Percentiles rank a stretch among this genome's conserved stretches.
Conservation (phyloP, 2,888 invertebrate species). For the Cacoxenus indagator region DNA sequence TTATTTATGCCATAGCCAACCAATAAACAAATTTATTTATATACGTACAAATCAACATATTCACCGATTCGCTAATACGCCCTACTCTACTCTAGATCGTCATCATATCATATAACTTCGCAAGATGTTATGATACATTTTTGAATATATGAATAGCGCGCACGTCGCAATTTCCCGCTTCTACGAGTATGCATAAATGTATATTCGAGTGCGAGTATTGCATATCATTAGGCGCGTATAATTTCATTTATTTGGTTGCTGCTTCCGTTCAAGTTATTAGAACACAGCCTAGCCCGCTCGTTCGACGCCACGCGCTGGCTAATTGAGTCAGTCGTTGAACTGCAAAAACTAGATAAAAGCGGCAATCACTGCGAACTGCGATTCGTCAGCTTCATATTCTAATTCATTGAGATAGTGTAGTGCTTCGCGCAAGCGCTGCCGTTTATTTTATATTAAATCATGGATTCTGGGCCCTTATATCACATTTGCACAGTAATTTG, state of each 20-base stretch:
- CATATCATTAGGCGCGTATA: conserved; percentile 63
- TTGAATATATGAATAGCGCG: conserved; percentile 69
- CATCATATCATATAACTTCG: conserved; percentile 20
- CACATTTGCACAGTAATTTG: neutral
- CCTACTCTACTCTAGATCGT: neutral
- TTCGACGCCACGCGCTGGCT: too few relatives aligned
- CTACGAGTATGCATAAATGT: conserved; percentile 66
- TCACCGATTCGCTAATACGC: too few relatives aligned
- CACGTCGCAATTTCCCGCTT: conserved; percentile 44
- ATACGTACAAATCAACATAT: conserved; percentile 5
- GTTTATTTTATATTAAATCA: neutral
- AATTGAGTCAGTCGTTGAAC: neutral
- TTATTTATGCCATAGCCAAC: neutral
- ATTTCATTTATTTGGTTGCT: conserved; percentile 43
- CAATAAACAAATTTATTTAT: conserved; percentile 14
- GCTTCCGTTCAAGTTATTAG: conserved; percentile 22
- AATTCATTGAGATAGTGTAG: neutral
- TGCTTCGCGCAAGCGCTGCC: neutral
- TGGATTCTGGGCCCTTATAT: neutral
- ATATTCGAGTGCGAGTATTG: conserved; percentile 41
- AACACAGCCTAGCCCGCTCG: conserved; percentile 13
- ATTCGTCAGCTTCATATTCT: neutral
- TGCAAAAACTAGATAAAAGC: neutral
- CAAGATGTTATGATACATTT: conserved; percentile 65
- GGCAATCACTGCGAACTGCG: too few relatives aligned